Conservation (phyloP, 2,113 vertebrate genomes). For the Epinephelus cyanopodus region DNA sequence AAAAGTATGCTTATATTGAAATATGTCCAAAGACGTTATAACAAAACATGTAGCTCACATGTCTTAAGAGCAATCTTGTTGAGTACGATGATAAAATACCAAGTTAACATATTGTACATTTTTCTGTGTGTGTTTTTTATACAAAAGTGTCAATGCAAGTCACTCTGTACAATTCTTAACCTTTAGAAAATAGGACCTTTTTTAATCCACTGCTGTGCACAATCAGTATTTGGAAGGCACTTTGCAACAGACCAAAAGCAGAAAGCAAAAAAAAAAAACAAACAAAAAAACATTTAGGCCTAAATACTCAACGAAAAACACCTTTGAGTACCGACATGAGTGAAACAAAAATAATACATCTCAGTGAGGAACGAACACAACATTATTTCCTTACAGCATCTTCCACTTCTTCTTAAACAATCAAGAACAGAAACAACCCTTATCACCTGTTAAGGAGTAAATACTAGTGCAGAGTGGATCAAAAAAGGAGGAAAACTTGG, state of each 20-base stretch:
- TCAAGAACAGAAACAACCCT: slow-evolving; percentile 37
- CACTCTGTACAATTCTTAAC: slow-evolving; percentile 79
- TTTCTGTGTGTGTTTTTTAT: slow-evolving; percentile 80
- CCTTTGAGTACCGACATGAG: slow-evolving; percentile 67
- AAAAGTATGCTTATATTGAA: slow-evolving; percentile 89
- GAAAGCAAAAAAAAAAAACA: slow-evolving; percentile 60
- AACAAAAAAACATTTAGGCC: slow-evolving; percentile 29
- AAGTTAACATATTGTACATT: slow-evolving; percentile 84
- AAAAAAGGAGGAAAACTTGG: slow-evolving; percentile 53
- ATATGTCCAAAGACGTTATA: slow-evolving; percentile 83
- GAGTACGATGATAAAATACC: slow-evolving; percentile 83
- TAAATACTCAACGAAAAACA: slow-evolving; percentile 51
- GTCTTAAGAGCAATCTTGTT: slow-evolving; percentile 79
- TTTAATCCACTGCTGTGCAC: slow-evolving; percentile 85
- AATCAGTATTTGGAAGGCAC: slow-evolving; percentile 89
- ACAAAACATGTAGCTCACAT: slow-evolving; percentile 82
- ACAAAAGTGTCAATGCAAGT: slow-evolving; percentile 86
- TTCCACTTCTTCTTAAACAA: slow-evolving; percentile 57
- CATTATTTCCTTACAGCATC: slow-evolving; percentile 46
- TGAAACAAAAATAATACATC: slow-evolving; percentile 51
- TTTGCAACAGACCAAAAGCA: slow-evolving; percentile 87
- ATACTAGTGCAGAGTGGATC: slow-evolving; percentile 76
- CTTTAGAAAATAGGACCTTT: slow-evolving; percentile 76
- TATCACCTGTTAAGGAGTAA: slow-evolving; percentile 55
- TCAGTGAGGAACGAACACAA: slow-evolving; percentile 41